These are phyloP conservation scores for Anoura caudifer DNA, from an alignment of 2,113 vertebrate genomes.

Conservation along the genomic window DNA sequence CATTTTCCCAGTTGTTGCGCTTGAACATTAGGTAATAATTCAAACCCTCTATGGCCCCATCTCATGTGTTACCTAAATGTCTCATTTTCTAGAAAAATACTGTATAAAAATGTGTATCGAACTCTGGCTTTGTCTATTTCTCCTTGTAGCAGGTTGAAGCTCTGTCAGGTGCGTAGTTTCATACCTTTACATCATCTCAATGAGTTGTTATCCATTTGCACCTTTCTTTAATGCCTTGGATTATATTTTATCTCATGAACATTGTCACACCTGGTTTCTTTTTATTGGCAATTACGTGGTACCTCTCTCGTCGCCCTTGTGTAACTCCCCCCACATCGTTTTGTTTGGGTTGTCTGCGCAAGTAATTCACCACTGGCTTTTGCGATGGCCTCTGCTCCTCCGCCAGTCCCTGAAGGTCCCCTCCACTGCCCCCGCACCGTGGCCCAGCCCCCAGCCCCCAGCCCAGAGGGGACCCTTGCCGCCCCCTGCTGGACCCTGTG, in stretches of 20 bases:
- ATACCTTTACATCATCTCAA: background rate
- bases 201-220: background rate
- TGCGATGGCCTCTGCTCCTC: background rate
- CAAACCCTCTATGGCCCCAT: background rate
- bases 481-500: background rate
- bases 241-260: background rate
- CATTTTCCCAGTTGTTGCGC: background rate
- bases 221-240: background rate
- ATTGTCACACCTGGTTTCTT: background rate
- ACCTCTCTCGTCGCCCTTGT: background rate
- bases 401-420: rapidly evolving
- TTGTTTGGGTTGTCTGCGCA: background rate
- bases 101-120: too few species aligned
- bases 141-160: background rate
- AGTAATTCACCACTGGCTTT: background rate
- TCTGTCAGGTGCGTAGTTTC: background rate
- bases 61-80: background rate
- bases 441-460: background rate
- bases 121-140: background rate
- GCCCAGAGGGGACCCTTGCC: background rate
- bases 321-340: background rate
- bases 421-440: rapidly evolving
- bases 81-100: background rate
- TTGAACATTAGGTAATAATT: background rate
- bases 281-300: background rate